These are phyloP conservation scores for Cryptoprocta ferox DNA, from an alignment of 2,797 vertebrate genomes.

Conservation along the genomic window DNA sequence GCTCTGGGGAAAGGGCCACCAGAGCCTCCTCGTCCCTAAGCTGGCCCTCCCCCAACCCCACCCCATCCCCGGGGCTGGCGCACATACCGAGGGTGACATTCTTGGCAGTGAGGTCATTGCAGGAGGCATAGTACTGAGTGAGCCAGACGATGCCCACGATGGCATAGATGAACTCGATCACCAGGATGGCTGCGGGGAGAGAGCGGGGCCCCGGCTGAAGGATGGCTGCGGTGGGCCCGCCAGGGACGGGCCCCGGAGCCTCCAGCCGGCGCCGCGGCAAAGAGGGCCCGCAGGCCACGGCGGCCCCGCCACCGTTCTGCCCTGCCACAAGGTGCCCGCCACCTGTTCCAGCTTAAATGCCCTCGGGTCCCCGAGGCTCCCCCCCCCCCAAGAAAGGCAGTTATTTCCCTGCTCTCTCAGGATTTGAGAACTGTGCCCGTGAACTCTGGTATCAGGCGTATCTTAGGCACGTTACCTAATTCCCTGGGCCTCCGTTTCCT, in stretches of 20 bases:
- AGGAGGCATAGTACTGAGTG: conserved; percentile 97
- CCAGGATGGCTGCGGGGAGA: conserved; percentile 92
- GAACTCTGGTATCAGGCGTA: not conserved
- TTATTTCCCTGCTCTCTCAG: not conserved
- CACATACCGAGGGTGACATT: conserved; percentile 96
- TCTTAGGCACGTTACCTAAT: not conserved
- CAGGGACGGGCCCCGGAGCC: not conserved
- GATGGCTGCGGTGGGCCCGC: fast-evolving
- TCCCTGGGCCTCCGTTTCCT: not conserved
- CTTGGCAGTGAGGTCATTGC: conserved; percentile 97
- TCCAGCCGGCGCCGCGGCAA: fast-evolving
- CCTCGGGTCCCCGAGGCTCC: not conserved
- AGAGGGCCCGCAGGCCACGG: not conserved
- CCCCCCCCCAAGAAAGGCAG: not conserved
- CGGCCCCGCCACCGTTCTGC: not conserved
- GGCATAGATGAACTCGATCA: conserved; percentile 98
- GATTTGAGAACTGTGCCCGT: not conserved
- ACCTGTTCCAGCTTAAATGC: not conserved
- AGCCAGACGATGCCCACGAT: conserved; percentile 99
- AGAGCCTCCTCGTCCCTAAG: not conserved
- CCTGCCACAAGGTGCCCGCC: not conserved
- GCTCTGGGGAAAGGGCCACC: not conserved
- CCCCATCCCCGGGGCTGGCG: not conserved
- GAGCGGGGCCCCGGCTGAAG: not conserved
- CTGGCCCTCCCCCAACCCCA: not conserved